A percentile compares a stretch with the other conserved stretches of the same genome.
Evolutionary conservation across 2,797 vertebrate genomes (phyloP).

Genomic region (Euthynnus affinis): DNA sequence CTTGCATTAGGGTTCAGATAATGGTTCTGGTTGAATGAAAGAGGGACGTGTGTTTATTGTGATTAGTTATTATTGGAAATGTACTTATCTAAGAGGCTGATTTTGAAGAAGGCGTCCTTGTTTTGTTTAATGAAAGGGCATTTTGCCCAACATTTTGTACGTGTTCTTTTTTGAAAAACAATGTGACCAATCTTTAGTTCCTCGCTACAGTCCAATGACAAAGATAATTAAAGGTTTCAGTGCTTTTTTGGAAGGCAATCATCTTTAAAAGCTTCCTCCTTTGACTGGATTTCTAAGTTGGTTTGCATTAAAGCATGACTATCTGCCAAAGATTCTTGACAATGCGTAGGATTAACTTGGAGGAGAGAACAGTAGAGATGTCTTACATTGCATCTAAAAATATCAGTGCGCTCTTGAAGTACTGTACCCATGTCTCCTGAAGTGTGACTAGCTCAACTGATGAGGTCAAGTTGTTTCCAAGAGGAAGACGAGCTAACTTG

Average conservation of each 20-base stretch:
- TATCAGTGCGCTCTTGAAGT: slow-evolving; percentile 4
- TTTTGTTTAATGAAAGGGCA: not conserved
- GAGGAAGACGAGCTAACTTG: slow-evolving; percentile 54
- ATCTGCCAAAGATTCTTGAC: slow-evolving; percentile 4
- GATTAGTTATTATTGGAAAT: slow-evolving; percentile 1
- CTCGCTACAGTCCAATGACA: not conserved
- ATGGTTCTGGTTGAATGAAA: not conserved
- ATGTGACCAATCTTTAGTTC: not conserved
- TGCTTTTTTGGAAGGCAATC: not conserved
- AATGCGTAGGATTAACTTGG: not conserved
- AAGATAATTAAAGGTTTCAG: not conserved
- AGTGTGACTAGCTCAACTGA: slow-evolving; percentile 40
- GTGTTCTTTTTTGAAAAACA: not conserved
- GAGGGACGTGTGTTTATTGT: not conserved
- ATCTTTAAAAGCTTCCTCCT: not conserved
- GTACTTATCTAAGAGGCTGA: not conserved
- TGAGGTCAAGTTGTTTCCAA: slow-evolving; percentile 47
- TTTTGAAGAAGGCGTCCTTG: not conserved
- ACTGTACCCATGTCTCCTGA: slow-evolving; percentile 5
- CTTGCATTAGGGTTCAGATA: slow-evolving; percentile 3
- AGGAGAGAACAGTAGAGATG: not conserved
- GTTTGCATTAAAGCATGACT: not conserved
- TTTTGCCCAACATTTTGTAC: not conserved
- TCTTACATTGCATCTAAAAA: slow-evolving; percentile 33
- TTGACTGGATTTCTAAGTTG: not conserved